Evolutionary conservation across 2,888 invertebrate species (phyloP).

Genomic region (Ichneumon xanthorius): DNA sequence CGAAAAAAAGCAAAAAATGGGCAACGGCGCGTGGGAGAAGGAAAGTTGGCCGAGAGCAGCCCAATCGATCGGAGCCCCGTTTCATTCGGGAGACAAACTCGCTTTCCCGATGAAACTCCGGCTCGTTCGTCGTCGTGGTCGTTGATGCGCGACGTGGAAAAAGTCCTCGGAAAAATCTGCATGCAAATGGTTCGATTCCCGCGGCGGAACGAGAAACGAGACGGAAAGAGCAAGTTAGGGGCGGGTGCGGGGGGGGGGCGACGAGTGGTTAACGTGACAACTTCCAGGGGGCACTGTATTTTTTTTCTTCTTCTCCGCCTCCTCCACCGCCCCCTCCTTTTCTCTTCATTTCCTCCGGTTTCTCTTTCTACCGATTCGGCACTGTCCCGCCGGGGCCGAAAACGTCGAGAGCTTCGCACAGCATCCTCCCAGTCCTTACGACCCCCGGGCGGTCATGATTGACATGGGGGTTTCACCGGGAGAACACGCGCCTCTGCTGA

Average conservation of each 20-base stretch:
- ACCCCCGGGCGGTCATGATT: slow-evolving; percentile 66
- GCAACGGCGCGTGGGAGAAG: slow-evolving; percentile 4
- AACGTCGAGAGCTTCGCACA: slow-evolving; percentile 36
- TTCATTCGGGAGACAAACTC: slow-evolving; percentile 37
- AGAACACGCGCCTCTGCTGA: slow-evolving; percentile 38
- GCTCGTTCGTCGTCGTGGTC: slow-evolving; percentile 53
- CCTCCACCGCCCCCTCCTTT: slow-evolving; percentile 3
- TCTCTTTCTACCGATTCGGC: slow-evolving; percentile 40
- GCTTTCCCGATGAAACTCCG: slow-evolving; percentile 45
- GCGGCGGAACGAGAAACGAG: slow-evolving; percentile 44
- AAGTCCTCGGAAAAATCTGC: slow-evolving; percentile 70
- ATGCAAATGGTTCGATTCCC: slow-evolving; percentile 72
- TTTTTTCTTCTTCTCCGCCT: slow-evolving; percentile 22
- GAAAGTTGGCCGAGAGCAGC: slow-evolving; percentile 39
- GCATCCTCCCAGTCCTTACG: slow-evolving; percentile 45
- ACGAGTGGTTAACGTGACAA: slow-evolving; percentile 64
- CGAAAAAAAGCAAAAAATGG: not conserved
- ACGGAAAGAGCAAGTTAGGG: slow-evolving; percentile 36
- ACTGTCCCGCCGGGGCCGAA: slow-evolving; percentile 34
- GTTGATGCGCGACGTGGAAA: slow-evolving; percentile 51
- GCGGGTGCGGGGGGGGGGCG: slow-evolving; percentile 17
- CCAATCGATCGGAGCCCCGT: slow-evolving; percentile 39
- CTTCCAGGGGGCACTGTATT: slow-evolving; percentile 49
- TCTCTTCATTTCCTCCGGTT: slow-evolving; percentile 4
- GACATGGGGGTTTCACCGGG: slow-evolving; percentile 54